Evolutionary conservation across 2,888 invertebrate genomes (phyloP).

Genomic region (Girardia tigrina): DNA sequence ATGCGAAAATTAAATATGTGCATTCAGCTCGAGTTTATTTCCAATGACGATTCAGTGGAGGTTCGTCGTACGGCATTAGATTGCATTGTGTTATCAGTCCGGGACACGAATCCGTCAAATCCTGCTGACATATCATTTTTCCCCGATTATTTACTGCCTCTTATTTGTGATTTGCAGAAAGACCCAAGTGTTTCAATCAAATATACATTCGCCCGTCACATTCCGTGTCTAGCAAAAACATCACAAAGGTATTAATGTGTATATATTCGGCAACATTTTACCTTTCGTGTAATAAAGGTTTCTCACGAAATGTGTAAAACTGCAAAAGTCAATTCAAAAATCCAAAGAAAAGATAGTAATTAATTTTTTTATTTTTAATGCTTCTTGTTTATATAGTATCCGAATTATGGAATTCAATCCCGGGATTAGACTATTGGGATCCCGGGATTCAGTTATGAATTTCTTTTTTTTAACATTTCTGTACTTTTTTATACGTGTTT

Average conservation of each 20-base stretch:
- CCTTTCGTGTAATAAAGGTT: background rate
- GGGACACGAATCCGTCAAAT: background rate
- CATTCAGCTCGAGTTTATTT: conserved; percentile 30
- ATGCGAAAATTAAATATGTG: background rate
- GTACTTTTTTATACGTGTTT: too few relatives aligned
- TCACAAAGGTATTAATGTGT: conserved; percentile 15
- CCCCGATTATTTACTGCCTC: conserved; percentile 31
- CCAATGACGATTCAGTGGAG: conserved; percentile 2
- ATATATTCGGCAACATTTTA: background rate
- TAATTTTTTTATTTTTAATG: background rate
- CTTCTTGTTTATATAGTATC: too few relatives aligned
- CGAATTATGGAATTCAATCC: too few relatives aligned
- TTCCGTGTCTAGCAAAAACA: conserved; percentile 29
- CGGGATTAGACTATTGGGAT: too few relatives aligned
- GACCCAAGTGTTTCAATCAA: conserved; percentile 17
- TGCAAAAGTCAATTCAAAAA: conserved; percentile 15
- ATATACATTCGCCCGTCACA: conserved; percentile 20
- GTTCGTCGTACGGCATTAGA: conserved; percentile 26
- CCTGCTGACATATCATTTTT: conserved; percentile 32
- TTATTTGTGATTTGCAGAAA: background rate
- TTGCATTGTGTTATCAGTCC: conserved; percentile 25
- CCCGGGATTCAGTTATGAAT: too few relatives aligned
- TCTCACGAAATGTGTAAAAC: background rate
- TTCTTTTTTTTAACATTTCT: too few relatives aligned
- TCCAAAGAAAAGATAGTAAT: conserved; percentile 5